Conservation (phyloP, 2,797 vertebrate species). For the Pangasius djambal region DNA sequence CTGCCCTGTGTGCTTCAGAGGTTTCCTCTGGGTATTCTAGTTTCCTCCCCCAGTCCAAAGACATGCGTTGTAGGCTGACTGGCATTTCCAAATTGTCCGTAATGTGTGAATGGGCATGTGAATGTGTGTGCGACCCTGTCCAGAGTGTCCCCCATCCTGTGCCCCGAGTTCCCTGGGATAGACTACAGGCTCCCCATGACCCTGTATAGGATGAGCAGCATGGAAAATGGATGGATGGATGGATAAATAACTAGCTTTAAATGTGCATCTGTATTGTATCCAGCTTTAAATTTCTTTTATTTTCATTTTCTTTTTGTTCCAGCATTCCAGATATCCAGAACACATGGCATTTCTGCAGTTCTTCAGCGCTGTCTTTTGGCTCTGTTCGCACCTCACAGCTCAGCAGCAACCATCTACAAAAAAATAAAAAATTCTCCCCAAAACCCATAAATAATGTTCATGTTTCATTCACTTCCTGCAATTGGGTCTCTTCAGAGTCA, state of each 20-base stretch:
- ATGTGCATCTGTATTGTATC: not conserved
- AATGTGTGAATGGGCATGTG: too few species aligned
- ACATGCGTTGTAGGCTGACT: too few species aligned
- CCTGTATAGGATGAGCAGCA: too few species aligned
- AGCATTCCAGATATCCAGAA: not conserved
- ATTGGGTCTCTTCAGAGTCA: not conserved
- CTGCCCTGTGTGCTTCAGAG: too few species aligned
- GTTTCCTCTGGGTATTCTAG: too few species aligned
- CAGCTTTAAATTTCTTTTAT: not conserved
- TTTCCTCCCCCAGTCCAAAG: too few species aligned
- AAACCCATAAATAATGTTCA: not conserved
- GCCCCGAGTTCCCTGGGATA: too few species aligned
- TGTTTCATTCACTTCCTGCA: not conserved
- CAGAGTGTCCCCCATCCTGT: too few species aligned
- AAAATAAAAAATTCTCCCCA: not conserved
- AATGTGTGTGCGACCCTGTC: too few species aligned
- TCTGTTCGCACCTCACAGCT: not conserved
- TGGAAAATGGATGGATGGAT: too few species aligned
- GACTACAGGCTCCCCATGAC: too few species aligned
- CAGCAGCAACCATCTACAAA: not conserved
- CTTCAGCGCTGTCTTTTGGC: not conserved
- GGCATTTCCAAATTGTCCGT: too few species aligned
- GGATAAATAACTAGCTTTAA: not conserved
- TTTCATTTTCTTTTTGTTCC: not conserved
- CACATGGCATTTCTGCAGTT: not conserved